Evolutionary conservation across 2,113 vertebrate genomes (phyloP).

Genomic region (Bungarus multicinctus): DNA sequence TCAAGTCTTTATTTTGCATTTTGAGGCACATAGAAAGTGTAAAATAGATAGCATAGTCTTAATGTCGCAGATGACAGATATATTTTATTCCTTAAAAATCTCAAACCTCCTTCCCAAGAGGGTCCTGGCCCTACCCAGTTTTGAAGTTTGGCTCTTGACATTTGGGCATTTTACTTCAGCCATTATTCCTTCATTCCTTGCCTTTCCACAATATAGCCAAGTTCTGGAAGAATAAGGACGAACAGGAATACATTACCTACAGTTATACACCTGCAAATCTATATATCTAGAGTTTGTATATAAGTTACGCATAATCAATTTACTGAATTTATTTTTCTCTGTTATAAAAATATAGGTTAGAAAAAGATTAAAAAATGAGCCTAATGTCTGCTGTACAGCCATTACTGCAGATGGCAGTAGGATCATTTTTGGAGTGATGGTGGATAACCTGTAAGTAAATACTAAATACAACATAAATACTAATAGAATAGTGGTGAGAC

Average conservation of each 20-base stretch:
- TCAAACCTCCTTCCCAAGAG: background rate
- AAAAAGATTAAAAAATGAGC: conserved; percentile 60
- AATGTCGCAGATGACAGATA: background rate
- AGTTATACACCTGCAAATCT: background rate
- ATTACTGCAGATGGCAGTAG: conserved; percentile 52
- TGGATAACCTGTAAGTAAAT: conserved; percentile 56
- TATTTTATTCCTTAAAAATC: background rate
- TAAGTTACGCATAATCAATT: background rate
- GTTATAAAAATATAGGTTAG: conserved; percentile 51
- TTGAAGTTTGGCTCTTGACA: background rate
- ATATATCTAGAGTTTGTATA: background rate
- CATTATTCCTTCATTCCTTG: background rate
- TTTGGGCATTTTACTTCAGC: background rate
- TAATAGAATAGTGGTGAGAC: too few species aligned
- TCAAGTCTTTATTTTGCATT: background rate
- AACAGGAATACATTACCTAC: background rate
- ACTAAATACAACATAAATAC: background rate
- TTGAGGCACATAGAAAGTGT: background rate
- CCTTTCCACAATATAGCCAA: background rate
- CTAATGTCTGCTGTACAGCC: conserved; percentile 62
- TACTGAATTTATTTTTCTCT: background rate
- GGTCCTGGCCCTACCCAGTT: background rate
- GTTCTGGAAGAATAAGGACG: background rate
- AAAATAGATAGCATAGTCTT: background rate
- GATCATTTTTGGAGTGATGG: conserved; percentile 55